A percentile compares a stretch with the other conserved stretches of the same genome.
These are phyloP conservation scores for Drosophila aldrichi DNA, from an alignment of 2,888 invertebrate genomes.

Conservation along the genomic window DNA sequence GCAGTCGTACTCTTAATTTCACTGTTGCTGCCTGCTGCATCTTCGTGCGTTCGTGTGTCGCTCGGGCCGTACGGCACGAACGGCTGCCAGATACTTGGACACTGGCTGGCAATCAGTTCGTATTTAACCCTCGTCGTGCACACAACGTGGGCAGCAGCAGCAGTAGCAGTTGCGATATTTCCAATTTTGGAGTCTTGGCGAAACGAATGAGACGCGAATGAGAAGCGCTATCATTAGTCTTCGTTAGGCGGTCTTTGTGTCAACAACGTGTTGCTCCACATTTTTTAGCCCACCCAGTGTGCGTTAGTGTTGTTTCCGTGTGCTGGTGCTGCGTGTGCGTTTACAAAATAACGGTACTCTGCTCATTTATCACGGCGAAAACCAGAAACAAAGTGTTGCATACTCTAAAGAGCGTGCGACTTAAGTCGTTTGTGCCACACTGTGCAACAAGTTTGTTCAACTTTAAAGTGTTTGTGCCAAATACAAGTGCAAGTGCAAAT, in stretches of 20 bases:
- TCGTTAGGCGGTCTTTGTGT: conserved; percentile 84
- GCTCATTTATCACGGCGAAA: conserved; percentile 33
- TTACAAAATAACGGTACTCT: conserved; percentile 10
- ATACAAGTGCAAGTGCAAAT: conserved; percentile 27
- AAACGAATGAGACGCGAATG: conserved; percentile 25
- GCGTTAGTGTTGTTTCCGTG: not conserved
- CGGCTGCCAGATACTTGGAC: conserved; percentile 17
- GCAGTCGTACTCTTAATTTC: conserved; percentile 9
- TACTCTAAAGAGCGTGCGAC: conserved; percentile 18
- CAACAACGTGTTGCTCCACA: conserved; percentile 83
- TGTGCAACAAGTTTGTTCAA: conserved; percentile 64
- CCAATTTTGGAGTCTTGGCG: conserved; percentile 1
- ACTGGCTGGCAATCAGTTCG: conserved; percentile 55
- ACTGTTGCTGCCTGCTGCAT: not conserved
- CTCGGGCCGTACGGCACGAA: conserved; percentile 11
- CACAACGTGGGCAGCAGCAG: conserved; percentile 28
- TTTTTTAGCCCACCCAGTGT: not conserved
- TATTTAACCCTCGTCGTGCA: conserved; percentile 47
- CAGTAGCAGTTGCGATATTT: not conserved
- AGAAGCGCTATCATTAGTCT: conserved; percentile 74
- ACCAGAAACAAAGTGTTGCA: conserved; percentile 31
- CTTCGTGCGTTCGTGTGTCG: conserved; percentile 16
- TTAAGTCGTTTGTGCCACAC: not conserved
- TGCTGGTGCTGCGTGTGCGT: conserved; percentile 23
- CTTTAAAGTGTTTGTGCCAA: conserved; percentile 45